phyloP scores from a whole-genome alignment of 2,113 vertebrate species.

The Pelodiscus sinensis region DNA sequence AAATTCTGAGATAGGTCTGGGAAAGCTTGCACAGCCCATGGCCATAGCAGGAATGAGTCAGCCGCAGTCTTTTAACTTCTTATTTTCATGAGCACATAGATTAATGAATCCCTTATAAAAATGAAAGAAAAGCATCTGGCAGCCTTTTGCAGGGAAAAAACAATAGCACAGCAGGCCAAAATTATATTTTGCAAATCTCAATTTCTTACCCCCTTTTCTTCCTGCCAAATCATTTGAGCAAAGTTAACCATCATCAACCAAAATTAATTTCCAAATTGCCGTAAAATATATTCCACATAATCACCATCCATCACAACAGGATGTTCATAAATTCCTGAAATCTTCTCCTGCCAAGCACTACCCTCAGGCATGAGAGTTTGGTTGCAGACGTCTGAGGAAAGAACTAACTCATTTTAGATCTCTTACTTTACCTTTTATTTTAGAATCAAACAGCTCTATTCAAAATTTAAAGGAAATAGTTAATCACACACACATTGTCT shows the following conservation, averaged over 20 bases:
- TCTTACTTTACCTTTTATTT: background rate
- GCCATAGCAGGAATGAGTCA: background rate
- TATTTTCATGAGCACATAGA: background rate
- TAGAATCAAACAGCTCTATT: background rate
- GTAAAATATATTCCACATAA: slow-evolving; percentile 10
- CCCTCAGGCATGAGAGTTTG: slow-evolving; percentile 5
- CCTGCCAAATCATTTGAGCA: slow-evolving; percentile 17
- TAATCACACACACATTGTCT: slow-evolving; percentile 36
- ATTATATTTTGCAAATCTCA: background rate
- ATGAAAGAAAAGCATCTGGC: background rate
- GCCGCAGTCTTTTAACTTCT: background rate
- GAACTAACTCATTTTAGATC: background rate
- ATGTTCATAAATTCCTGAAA: slow-evolving; percentile 39
- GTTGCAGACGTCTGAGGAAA: slow-evolving; percentile 29
- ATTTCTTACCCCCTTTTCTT: slow-evolving; percentile 38
- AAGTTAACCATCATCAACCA: slow-evolving; percentile 4
- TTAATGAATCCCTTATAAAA: slow-evolving; percentile 13
- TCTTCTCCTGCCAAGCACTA: slow-evolving; percentile 40
- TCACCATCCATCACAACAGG: slow-evolving; percentile 30
- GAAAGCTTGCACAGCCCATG: background rate
- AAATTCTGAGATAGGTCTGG: fast-evolving
- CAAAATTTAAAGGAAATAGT: background rate
- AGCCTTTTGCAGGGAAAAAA: background rate
- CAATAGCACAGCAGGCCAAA: slow-evolving; percentile 46
- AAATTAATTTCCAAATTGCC: slow-evolving; percentile 27